phyloP scores from a whole-genome alignment of 2,113 vertebrate species.

The Copsychus sechellarum region DNA sequence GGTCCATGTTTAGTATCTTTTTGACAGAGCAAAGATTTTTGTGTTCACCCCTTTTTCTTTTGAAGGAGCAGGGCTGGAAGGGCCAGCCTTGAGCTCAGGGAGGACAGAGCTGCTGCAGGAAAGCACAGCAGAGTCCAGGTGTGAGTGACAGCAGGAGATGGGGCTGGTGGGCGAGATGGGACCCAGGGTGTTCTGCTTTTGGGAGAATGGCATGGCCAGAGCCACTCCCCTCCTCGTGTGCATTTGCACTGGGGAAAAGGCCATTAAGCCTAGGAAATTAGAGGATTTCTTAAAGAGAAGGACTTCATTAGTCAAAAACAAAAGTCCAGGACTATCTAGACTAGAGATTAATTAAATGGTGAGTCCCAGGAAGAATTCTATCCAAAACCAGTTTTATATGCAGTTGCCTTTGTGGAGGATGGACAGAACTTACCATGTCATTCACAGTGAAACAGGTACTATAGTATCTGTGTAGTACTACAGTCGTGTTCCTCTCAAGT shows the following conservation, averaged over 20 bases:
- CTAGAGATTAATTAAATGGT: too few species aligned
- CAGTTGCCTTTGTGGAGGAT: neutral
- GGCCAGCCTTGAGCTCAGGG: neutral
- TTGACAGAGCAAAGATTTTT: neutral
- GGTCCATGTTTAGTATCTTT: neutral
- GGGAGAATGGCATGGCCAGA: neutral
- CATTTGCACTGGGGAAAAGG: neutral
- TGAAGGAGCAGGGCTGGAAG: neutral
- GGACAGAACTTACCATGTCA: neutral
- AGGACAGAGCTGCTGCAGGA: neutral
- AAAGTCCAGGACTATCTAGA: neutral
- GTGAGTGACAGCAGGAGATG: neutral
- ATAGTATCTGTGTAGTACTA: neutral
- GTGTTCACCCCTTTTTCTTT: neutral
- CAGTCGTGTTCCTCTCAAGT: neutral
- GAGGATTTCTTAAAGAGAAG: neutral
- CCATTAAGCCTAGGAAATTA: neutral
- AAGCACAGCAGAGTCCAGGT: neutral
- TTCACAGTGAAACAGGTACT: rapidly evolving
- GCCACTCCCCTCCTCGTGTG: rapidly evolving
- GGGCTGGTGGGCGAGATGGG: neutral
- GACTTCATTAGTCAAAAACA: neutral
- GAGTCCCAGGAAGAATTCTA: neutral
- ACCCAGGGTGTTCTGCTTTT: neutral
- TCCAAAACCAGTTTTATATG: neutral